Conservation (phyloP, 2,888 invertebrate species). For the Microplitis manilae region DNA sequence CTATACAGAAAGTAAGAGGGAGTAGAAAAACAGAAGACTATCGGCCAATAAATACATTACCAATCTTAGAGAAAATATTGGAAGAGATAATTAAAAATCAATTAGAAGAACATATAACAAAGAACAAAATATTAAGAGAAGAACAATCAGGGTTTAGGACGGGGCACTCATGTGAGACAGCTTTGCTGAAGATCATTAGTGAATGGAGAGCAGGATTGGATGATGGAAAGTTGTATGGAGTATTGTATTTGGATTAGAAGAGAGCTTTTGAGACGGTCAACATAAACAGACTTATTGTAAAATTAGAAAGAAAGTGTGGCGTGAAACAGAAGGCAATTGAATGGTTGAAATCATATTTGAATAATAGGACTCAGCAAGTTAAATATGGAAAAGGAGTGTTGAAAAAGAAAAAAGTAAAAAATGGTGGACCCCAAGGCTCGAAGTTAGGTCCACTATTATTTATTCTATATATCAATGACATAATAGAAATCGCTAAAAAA, state of each 20-base stretch:
- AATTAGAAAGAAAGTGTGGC: conserved; percentile 32
- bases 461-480: conserved; percentile 45
- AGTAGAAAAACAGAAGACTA: conserved; percentile 35
- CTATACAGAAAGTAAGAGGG: conserved; percentile 31
- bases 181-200: conserved; percentile 32
- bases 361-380: conserved; percentile 30
- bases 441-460: conserved; percentile 40
- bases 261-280: conserved; percentile 49
- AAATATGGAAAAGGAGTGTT: conserved; percentile 16
- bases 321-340: conserved; percentile 11
- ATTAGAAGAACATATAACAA: conserved; percentile 36
- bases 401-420: not conserved
- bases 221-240: conserved; percentile 31
- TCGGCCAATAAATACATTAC: conserved; percentile 39
- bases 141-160: conserved; percentile 47
- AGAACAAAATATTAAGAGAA: conserved; percentile 38
- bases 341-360: conserved; percentile 39
- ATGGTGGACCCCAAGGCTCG: conserved; percentile 42
- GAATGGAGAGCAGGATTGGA: conserved; percentile 42
- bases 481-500: conserved; percentile 18
- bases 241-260: conserved; percentile 45
- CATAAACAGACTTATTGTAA: conserved; percentile 34
- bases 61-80: conserved; percentile 37
- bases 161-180: conserved; percentile 46
- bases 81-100: conserved; percentile 36